A percentile compares a stretch with the other conserved stretches of the same genome.
phyloP scores from a whole-genome alignment of 2,797 vertebrate species.

The Myotis myotis region DNA sequence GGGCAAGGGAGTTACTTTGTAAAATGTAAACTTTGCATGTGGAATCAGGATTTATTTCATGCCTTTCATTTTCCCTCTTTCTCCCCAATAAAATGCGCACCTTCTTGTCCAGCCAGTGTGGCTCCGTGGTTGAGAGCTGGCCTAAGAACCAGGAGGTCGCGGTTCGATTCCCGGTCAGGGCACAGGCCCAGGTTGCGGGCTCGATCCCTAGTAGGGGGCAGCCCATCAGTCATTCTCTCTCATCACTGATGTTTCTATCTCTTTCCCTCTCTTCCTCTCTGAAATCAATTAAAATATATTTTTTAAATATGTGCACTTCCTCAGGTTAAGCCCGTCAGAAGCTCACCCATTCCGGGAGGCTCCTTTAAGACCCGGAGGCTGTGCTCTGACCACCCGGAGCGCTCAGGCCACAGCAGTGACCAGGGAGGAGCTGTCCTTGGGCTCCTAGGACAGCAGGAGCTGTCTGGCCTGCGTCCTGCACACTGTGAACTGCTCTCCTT shows the following conservation, averaged over 20 bases:
- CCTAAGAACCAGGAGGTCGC: no score
- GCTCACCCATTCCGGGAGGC: accelerated
- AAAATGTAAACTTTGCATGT: not conserved
- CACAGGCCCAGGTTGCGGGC: no score
- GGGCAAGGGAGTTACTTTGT: not conserved
- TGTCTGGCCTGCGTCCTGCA: not conserved
- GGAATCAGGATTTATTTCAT: not conserved
- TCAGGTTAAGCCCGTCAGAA: not conserved
- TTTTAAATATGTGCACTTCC: not conserved
- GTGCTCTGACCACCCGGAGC: not conserved
- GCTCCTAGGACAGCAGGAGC: not conserved
- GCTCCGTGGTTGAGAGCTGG: no score
- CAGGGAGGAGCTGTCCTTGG: not conserved
- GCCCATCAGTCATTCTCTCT: no score
- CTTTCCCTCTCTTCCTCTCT: no score
- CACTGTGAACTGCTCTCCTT: accelerated
- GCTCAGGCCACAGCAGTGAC: not conserved
- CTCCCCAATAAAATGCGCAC: not conserved
- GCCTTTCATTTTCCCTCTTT: not conserved
- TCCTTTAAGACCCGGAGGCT: not conserved
- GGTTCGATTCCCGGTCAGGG: no score
- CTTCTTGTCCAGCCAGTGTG: no score
- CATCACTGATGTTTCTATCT: no score
- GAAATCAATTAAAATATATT: no score
- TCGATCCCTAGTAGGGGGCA: no score